Evolutionary conservation across 2,113 vertebrate genomes (phyloP), one percentile per base, ranked within the genome.

Genomic region (Rousettus leschenaultii): DNA sequence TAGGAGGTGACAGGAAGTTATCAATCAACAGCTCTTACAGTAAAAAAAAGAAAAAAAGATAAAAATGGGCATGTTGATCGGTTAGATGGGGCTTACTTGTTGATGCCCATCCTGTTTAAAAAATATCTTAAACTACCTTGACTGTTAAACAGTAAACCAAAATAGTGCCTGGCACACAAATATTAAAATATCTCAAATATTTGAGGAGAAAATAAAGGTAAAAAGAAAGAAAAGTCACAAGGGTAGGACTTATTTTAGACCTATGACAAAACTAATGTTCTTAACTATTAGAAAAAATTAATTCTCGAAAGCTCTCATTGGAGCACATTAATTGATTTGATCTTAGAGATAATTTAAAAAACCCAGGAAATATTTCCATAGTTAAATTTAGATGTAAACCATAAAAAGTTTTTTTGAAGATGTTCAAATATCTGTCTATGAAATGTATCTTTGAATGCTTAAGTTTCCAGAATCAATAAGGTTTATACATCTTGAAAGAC

Each of bases 381-480:
- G 59, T 61, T 13, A 85, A 95, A 80, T 90, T 87, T 92, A 95
- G 12, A 79, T 80, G 6, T 63, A 68, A 63, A 74, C 0, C 18
- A 78, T 71, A 43, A 53, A 65, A 86, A 28, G 12, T 73, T 51
- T 70, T 70, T 88, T 51, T 73, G 15, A 89, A 66, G 30, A 55
- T 94, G 16, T 70, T 94, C 21, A 89, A 78, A 86, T 73, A 92
- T 51, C 10, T 90, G 84, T 86, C 70, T 84, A 77, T 38, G 53
- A 94, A 89, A 51, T 74, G 7, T 61, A 55, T 21, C 33, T 95
- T 86, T 90, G 45, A 71, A 79, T 10, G 91, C 24, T 94, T 22
- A 73, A 33, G 28, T 88, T 80, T 82, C 7, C 18, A 85, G 11
- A 38, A 93, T 88, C 26, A 85, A 40, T 53, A 89, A 13, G 3